Percentiles rank a stretch among this genome's conserved stretches.
These are phyloP conservation scores for Ophioninae sp. DNA, from an alignment of 2,888 invertebrate species.

Conservation along the genomic window DNA sequence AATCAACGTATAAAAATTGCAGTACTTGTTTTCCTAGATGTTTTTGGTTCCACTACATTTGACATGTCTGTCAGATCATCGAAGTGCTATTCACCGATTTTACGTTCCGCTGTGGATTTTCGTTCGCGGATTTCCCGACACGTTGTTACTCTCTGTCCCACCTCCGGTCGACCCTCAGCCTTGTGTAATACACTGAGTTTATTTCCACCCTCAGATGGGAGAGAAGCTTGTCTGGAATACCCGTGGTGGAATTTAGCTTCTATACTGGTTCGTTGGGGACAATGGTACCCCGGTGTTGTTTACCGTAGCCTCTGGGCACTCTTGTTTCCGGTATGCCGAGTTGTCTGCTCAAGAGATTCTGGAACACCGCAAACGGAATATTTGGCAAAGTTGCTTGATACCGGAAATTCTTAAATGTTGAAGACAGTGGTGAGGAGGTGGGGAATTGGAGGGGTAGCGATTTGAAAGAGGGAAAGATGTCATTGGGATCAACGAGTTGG, in stretches of 20 bases:
- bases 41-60: not conserved
- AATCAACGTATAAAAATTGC: no score
- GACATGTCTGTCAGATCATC: not conserved
- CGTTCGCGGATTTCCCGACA: not conserved
- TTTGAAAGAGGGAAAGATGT: no score
- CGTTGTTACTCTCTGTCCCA: not conserved
- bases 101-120: not conserved
- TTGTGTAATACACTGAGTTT: slow-evolving; percentile 11
- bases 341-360: slow-evolving; percentile 23
- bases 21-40: not conserved
- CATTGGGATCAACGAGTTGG: no score
- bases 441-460: not conserved
- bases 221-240: not conserved
- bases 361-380: slow-evolving; percentile 24
- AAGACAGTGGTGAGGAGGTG: no score
- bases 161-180: no score
- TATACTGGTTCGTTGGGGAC: slow-evolving; percentile 19
- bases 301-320: slow-evolving; percentile 6
- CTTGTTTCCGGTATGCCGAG: slow-evolving; percentile 36
- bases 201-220: slow-evolving; percentile 6
- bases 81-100: not conserved
- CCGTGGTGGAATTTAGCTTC: slow-evolving; percentile 46
- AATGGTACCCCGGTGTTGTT: slow-evolving; percentile 29
- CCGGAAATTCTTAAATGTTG: slow-evolving; percentile 31
- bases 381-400: slow-evolving; percentile 20